phyloP scores from a whole-genome alignment of 2,113 vertebrate genomes.

The Psilopogon haemacephalus region DNA sequence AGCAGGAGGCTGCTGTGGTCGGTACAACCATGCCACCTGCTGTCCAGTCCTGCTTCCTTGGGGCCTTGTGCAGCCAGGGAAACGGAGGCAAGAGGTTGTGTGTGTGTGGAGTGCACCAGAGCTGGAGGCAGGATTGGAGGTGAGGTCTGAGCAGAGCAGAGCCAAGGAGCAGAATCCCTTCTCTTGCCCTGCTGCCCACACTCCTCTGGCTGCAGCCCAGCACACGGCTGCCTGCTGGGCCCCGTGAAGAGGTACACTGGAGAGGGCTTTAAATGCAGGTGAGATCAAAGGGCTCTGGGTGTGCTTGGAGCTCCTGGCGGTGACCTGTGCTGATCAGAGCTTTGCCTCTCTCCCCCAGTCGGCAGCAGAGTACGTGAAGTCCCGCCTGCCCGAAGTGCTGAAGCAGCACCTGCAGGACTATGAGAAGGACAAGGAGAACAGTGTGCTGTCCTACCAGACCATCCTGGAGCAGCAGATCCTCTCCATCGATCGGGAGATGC shows the following conservation, averaged over 20 bases:
- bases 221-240: no score
- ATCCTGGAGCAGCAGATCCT: constrained; percentile 96
- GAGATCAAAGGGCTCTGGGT: no score
- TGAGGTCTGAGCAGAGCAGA: no score
- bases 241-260: neutral
- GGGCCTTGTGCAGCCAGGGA: neutral
- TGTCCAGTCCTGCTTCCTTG: neutral
- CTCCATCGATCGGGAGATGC: constrained; percentile 88
- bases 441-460: constrained; percentile 85
- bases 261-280: neutral
- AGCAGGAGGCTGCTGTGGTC: fast-evolving
- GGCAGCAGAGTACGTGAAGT: constrained; percentile 93
- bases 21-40: constrained; percentile 5
- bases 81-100: neutral
- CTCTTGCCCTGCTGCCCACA: no score
- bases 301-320: neutral
- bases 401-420: constrained; percentile 92
- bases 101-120: no score
- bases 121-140: no score
- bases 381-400: constrained; percentile 88
- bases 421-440: constrained; percentile 91
- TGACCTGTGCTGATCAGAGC: neutral
- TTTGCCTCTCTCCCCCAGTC: constrained; percentile 76
- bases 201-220: no score
- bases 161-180: no score